Percentiles rank a stretch among this genome's conserved stretches.
Evolutionary conservation across 2,797 vertebrate species (phyloP).

Genomic region (Falco biarmicus): DNA sequence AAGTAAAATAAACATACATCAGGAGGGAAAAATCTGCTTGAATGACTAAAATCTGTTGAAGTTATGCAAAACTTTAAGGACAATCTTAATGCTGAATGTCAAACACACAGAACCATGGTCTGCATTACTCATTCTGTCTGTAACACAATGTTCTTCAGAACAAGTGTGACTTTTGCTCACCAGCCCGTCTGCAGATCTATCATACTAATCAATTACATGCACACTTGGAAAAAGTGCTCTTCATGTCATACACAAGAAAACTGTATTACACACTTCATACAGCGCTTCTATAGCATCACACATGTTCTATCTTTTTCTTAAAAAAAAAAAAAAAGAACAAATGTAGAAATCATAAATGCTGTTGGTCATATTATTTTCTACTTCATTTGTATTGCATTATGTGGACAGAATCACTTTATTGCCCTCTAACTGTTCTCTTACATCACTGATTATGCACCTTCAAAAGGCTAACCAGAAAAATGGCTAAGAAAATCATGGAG

Average conservation of each 20-base stretch:
- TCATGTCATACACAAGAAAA: not conserved
- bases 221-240: accelerated
- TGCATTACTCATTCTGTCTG: not conserved
- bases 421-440: not conserved
- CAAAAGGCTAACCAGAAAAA: not conserved
- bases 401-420: not conserved
- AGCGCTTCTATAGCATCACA: not conserved
- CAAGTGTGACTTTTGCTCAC: not conserved
- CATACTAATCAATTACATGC: not conserved
- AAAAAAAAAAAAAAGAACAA: not conserved
- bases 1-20: not conserved
- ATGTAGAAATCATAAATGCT: accelerated
- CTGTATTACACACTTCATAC: not conserved
- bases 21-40: not conserved
- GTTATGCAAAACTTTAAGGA: not conserved
- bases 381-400: not conserved
- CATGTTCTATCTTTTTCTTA: accelerated
- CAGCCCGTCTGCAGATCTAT: not conserved
- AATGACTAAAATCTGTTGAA: not conserved
- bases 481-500: not conserved
- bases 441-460: not conserved
- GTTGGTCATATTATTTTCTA: not conserved
- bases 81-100: not conserved
- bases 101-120: not conserved
- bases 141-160: not conserved